phyloP scores from a whole-genome alignment of 2,888 invertebrate genomes.

The Kryphioiulus occultus region DNA sequence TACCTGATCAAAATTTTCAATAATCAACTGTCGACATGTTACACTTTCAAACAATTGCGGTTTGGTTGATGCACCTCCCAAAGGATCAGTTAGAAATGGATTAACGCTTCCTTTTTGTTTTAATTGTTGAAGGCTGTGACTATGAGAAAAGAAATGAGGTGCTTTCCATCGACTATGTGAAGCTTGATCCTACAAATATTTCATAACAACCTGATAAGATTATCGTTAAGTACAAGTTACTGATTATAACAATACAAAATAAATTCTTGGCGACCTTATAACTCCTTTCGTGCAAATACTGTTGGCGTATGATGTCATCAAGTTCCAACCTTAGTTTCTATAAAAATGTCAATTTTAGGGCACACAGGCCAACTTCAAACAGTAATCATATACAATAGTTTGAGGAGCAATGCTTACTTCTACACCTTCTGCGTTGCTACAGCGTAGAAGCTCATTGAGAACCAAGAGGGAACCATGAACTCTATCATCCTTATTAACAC shows the following conservation, averaged over 20 bases:
- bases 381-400: too few relatives aligned
- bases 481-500: slow-evolving; percentile 84
- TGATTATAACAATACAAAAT: background rate
- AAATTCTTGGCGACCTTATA: slow-evolving; percentile 50
- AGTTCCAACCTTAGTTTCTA: slow-evolving; percentile 62
- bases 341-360: slow-evolving; percentile 49
- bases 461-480: slow-evolving; percentile 92
- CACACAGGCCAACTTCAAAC: too few relatives aligned
- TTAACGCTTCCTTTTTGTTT: slow-evolving; percentile 54
- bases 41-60: slow-evolving; percentile 81
- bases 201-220: background rate
- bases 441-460: slow-evolving; percentile 90
- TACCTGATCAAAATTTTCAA: slow-evolving; percentile 79
- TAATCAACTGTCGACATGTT: slow-evolving; percentile 82
- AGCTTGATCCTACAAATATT: slow-evolving; percentile 47
- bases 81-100: slow-evolving; percentile 47
- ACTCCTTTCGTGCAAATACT: slow-evolving; percentile 60
- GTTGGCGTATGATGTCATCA: slow-evolving; percentile 62
- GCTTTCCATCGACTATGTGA: slow-evolving; percentile 51
- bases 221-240: background rate
- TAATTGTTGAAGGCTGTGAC: slow-evolving; percentile 55
- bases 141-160: slow-evolving; percentile 52
- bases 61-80: slow-evolving; percentile 54
- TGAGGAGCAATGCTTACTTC: slow-evolving; percentile 39
- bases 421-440: slow-evolving; percentile 77